phyloP scores from a whole-genome alignment of 2,888 invertebrate species.

The Eristalis tenax region DNA sequence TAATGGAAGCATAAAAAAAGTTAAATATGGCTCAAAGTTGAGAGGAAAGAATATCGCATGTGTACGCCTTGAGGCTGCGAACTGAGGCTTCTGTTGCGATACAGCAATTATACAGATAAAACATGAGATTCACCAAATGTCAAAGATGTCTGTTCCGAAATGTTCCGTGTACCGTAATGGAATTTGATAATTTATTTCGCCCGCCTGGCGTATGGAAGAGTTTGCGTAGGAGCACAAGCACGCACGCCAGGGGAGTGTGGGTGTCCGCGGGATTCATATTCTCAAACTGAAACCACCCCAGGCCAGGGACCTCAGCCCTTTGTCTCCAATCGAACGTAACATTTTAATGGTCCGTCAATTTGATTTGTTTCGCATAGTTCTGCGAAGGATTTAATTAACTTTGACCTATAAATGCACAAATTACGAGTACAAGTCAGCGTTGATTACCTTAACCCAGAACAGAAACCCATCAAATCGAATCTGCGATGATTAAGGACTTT shows the following conservation, averaged over 20 bases:
- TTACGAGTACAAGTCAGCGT: not conserved
- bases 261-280: not conserved
- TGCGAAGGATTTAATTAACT: constrained; percentile 22
- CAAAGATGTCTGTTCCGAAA: not conserved
- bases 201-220: not conserved
- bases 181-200: not conserved
- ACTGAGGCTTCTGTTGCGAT: not conserved
- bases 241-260: too few species aligned
- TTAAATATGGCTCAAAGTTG: not conserved
- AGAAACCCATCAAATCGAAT: not conserved
- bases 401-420: constrained; percentile 2
- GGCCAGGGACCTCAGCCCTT: not conserved
- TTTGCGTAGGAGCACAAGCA: not conserved
- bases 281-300: not conserved
- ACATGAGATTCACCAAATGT: not conserved
- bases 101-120: not conserved
- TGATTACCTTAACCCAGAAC: not conserved
- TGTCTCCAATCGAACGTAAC: not conserved
- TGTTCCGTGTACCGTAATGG: not conserved
- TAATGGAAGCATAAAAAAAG: not conserved
- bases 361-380: constrained; percentile 16
- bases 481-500: not conserved
- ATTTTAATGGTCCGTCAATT: constrained; percentile 26
- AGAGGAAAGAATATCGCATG: not conserved
- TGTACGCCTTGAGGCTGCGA: not conserved